Base-by-base conservation (phyloP, 2,888 invertebrate species). In the Drosophila testacea region DNA sequence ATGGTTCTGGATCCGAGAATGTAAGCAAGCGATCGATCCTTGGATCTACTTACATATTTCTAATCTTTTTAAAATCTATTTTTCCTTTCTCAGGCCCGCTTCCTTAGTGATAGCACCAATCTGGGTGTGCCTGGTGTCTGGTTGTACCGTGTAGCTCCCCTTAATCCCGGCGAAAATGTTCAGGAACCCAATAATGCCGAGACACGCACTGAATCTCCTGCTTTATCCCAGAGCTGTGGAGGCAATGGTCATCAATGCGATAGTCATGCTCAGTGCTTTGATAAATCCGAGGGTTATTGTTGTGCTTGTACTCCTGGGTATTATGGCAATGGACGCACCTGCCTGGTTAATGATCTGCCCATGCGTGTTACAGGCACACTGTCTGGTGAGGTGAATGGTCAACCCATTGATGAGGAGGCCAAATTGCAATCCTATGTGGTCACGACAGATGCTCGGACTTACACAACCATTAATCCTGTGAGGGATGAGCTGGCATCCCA, bases 301-400 rank as follows among this genome's bases (percentile, higher is more conserved):
- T 99, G 99, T 91, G 93, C 94, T 73, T 99, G 99, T 91, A 94
- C 94, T 39, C 93, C 94, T n/a, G 96, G 96, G 6, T 97, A 93
- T 93, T 98, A 97, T 90, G 99, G 99, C 71, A 99, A 99, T 91
- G 99, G 99, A 59, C 95, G 95, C 91, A 95, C 95, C 56, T 99
- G 99, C 90, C 94, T 99, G 66, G 96, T 96, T 91, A 94, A 95
- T 90, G 97, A 96, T 83, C 94, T 95, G 4, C 97, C 98, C 0
- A 94, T 98, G 51, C 94, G 99, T 85, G 96, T 98, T 10, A 97
- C 96, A 69, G 99, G 99, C 9, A 96, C 96, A 90, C 94, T 99
- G n/a, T 95, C 94, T 66, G 98, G 98, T 7, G 94, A 94, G 59
- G 93, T 99, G 30, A 99, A 99, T 91, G 96, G 96, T 10, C 93